phyloP scores from a whole-genome alignment of 64 coral and sea anemone genomes.

The Astreopora myriophthalma region DNA sequence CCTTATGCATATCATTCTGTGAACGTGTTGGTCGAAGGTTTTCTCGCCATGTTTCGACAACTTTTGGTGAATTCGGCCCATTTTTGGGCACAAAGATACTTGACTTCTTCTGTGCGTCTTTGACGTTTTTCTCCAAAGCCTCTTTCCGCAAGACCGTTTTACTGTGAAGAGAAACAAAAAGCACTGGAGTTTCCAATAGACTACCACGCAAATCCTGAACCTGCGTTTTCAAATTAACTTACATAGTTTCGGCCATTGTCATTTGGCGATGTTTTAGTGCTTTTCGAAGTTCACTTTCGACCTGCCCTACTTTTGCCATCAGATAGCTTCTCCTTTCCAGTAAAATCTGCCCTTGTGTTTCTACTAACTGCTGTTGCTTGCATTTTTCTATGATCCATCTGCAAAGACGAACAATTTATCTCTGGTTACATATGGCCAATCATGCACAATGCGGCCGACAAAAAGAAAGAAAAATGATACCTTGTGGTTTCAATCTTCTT shows the following conservation, averaged over 20 bases:
- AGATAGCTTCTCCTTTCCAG: not conserved
- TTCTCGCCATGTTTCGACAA: not conserved
- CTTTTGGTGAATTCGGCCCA: not conserved
- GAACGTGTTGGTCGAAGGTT: not conserved
- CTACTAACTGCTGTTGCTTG: not conserved
- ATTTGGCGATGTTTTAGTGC: not conserved
- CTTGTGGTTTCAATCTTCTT: not conserved
- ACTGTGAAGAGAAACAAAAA: not conserved
- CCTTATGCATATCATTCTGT: conserved; percentile 1
- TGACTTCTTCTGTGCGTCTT: not conserved
- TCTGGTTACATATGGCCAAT: too few species aligned
- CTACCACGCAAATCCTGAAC: too few species aligned
- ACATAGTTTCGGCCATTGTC: not conserved
- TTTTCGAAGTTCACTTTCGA: not conserved
- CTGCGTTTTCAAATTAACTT: too few species aligned
- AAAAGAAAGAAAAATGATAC: not conserved
- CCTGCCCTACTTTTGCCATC: not conserved
- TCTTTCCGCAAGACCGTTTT: not conserved
- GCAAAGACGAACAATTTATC: not conserved
- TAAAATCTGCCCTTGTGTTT: not conserved
- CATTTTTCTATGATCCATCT: not conserved
- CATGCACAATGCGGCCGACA: too few species aligned
- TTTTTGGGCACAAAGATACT: not conserved
- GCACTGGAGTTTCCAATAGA: too few species aligned
- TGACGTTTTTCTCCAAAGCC: not conserved